Percentiles rank a stretch among this genome's conserved stretches.
Conservation (phyloP, 2,797 vertebrate genomes). For the Parambassis ranga region DNA sequence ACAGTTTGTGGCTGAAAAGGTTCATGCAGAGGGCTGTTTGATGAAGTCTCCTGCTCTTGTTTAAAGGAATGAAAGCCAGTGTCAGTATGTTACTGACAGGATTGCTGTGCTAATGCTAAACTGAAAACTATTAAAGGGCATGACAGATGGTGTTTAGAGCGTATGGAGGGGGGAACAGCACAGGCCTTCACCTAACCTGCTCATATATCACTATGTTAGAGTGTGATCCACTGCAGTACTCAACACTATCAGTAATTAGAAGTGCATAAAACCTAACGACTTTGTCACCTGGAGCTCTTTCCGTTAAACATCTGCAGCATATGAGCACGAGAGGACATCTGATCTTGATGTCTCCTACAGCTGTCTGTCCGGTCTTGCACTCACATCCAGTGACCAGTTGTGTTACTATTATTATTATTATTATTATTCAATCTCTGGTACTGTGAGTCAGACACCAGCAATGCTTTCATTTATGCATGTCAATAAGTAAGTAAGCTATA, state of each 20-base stretch:
- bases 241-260: conserved; percentile 47
- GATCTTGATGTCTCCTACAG: conserved; percentile 42
- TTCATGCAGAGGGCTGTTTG: conserved; percentile 40
- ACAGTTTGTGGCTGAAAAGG: conserved; percentile 43
- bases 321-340: conserved; percentile 33
- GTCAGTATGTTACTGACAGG: conserved; percentile 1
- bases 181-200: conserved; percentile 11
- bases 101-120: conserved; percentile 23
- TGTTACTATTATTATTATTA: too few relatives aligned
- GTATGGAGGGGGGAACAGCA: neutral
- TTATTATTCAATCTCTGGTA: neutral
- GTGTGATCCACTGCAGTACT: conserved; percentile 17
- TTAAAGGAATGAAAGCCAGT: conserved; percentile 27
- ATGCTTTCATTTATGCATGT: too few relatives aligned
- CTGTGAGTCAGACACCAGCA: neutral
- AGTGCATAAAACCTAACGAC: conserved; percentile 44
- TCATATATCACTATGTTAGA: conserved; percentile 39
- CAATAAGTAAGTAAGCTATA: too few relatives aligned
- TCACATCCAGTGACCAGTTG: conserved; percentile 7
- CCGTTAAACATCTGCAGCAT: conserved; percentile 48
- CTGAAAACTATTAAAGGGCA: conserved; percentile 38
- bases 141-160: conserved; percentile 34
- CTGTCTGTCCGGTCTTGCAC: neutral
- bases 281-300: conserved; percentile 52
- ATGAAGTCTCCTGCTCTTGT: conserved; percentile 23